Evolutionary conservation across 2,797 vertebrate genomes (phyloP), one percentile per base, ranked within the genome.

Genomic region (Cyprinella venusta): DNA sequence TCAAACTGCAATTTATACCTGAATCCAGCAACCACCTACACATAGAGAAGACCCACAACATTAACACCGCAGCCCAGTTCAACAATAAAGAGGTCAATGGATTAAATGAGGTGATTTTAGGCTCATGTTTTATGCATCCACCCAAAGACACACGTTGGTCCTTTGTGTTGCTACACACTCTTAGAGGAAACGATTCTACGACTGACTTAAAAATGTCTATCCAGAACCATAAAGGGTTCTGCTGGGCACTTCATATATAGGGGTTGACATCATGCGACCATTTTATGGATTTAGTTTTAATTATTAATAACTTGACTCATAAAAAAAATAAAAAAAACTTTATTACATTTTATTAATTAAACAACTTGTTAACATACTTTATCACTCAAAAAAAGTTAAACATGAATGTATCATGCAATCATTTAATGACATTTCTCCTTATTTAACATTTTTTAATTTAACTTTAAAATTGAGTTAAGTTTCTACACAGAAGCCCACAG

Each of bases 11-110:
- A 36, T 52, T 82, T 19, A 67, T 91, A 97, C 84, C 95, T 95
- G 87, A 94, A 94, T 84, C 97, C 97, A 81, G 94, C 91, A 10
- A 98, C 93, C 79, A 98, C 95, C 97, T 98, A 86, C 64, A 82
- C 5, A 54, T 33, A 18, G 6, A 67, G n/a, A 33, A 26, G 6
- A 54, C 12, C 56, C 24, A 50, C 15, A 52, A 13, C 18, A 54
- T 74, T 7, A 74, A 54, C 6, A 16, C 13, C 6, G 2, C 69
- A 48, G 38, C 21, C 21, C 21, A 30, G 30, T 10, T 18, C 48
- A 8, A 30, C 69, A 52, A 21, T 26, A 74, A 54, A 45, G 0
- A 36, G 19, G 38, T 33, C 52, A 56, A 2, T n/a, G 21, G 50
- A n/a, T 56, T 5, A 33, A 13, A 75, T 56, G 0, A 36, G 71